Base-by-base conservation (phyloP, 2,113 vertebrate genomes). In the Leptocoma aspasia region DNA sequence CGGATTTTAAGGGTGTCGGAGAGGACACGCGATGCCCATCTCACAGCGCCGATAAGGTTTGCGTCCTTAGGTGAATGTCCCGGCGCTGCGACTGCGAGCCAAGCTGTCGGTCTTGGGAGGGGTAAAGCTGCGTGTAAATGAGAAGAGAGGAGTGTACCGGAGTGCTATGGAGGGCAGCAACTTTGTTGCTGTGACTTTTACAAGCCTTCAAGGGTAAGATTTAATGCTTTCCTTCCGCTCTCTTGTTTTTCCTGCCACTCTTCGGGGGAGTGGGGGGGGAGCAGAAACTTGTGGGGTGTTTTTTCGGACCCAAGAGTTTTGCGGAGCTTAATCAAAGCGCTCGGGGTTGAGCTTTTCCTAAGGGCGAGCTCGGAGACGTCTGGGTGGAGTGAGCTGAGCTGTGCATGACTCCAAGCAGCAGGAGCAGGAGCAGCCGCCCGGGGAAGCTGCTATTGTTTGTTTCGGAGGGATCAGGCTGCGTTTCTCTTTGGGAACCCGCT, bases 361-460 rank as follows among this genome's bases (percentile, higher is more conserved):
- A 14, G 7, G 35, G 92, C 5, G 50, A 75, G 59, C 42, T 64
- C 41, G n/a, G 30, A 86, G 83, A 75, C 78, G 88, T 56, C 66
- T 80, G 80, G 85, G 90, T 92, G 91, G 90, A 96, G 86, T 72
- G 65, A 85, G 65, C 77, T 18, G 65, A 64, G 90, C 94, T 76
- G 77, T 83, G 86, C 54, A n/a, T 17, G 75, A 75, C 89, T 91
- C 83, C 88, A 13, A 41, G 82, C 61, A 68, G 82, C 69, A 10
- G 82, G 12, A 41, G 78, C 53, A 31, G 66, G 64, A 39, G 86
- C 73, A 60, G 89, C 89, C 44, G n/a, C n/a, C 71, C n/a, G 22
- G 86, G 92, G 76, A 81, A 93, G 95, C 64, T 68, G 82, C 83
- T 96, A 65, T 96, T 97, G 91, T 93, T 95, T 26, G 92, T 65